Evolutionary conservation across 2,797 vertebrate genomes (phyloP).

Genomic region (Mormyrus hasselquistii): DNA sequence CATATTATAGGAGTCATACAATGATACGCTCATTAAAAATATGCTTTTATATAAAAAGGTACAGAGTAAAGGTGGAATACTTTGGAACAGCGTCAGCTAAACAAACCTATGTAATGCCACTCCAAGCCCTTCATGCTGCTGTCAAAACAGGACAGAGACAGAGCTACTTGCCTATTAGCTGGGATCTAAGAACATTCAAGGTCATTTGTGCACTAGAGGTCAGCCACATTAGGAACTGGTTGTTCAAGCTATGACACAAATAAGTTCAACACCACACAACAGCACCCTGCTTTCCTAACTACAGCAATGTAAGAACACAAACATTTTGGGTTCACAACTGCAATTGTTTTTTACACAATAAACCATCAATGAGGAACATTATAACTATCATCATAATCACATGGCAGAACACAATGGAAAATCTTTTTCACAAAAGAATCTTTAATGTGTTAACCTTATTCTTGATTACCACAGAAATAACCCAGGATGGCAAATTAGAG

Average conservation of each 20-base stretch:
- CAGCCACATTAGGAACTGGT: not conserved
- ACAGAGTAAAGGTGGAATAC: not conserved
- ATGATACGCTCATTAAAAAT: not conserved
- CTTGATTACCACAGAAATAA: not conserved
- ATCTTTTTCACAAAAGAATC: not conserved
- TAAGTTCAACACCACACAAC: not conserved
- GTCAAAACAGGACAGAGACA: not conserved
- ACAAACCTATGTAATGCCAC: not conserved
- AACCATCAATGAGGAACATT: not conserved
- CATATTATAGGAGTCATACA: not conserved
- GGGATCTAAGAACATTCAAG: not conserved
- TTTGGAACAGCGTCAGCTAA: not conserved
- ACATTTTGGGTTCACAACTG: not conserved
- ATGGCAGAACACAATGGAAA: not conserved
- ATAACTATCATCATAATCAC: not conserved
- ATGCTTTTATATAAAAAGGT: not conserved
- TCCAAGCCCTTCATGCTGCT: not conserved
- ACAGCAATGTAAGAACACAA: not conserved
- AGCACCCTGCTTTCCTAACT: not conserved
- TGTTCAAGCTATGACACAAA: not conserved
- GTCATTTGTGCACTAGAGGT: not conserved
- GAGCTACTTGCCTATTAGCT: not conserved
- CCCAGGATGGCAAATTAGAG: not conserved
- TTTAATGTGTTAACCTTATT: not conserved
- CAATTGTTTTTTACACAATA: slow-evolving; percentile 3